These are phyloP conservation scores for Gavia stellata DNA, from an alignment of 2,113 vertebrate genomes.

Conservation along the genomic window DNA sequence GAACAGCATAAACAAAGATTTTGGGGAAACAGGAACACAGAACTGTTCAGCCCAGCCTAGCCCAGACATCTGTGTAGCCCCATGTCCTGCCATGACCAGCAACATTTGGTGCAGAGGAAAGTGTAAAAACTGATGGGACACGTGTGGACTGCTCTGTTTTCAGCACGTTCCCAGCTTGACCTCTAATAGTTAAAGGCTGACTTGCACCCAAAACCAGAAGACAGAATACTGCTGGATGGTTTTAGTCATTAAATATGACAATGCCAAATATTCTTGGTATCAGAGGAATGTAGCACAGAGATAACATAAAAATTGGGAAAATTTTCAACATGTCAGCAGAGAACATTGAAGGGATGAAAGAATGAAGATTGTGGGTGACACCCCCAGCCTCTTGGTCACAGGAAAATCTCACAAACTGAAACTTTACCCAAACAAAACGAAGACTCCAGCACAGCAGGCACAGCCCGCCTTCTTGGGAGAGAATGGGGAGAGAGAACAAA, in stretches of 20 bases:
- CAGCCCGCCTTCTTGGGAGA: not conserved
- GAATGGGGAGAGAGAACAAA: constrained; percentile 37
- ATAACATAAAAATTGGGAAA: constrained; percentile 20
- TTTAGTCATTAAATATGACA: not conserved
- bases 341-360: not conserved
- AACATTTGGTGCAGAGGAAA: not conserved
- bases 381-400: not conserved
- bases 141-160: not conserved
- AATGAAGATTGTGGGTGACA: not conserved
- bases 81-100: not conserved
- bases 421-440: constrained; percentile 40
- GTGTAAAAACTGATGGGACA: not conserved
- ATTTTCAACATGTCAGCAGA: not conserved
- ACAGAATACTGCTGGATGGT: not conserved
- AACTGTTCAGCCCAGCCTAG: not conserved
- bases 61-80: not conserved
- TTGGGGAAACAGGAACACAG: not conserved
- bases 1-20: not conserved
- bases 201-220: not conserved
- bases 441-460: constrained; percentile 14
- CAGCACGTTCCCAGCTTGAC: not conserved
- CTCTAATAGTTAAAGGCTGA: not conserved
- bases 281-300: not conserved
- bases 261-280: not conserved
- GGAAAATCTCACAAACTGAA: constrained; percentile 4